Conservation (phyloP, 2,888 invertebrate genomes). For the Cordilura impudica region DNA sequence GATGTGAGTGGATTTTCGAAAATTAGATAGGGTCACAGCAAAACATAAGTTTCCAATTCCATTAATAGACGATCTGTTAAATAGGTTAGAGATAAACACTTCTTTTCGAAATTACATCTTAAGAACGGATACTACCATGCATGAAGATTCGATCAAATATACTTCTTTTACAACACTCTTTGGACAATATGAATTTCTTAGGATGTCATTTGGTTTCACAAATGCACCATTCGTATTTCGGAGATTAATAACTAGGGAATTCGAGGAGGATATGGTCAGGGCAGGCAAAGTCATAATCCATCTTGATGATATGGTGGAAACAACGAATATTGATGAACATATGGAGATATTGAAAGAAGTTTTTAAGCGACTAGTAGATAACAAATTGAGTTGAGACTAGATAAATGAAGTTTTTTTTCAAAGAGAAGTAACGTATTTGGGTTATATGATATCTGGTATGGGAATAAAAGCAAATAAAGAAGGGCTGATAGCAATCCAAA, state of each 20-base stretch:
- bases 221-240: constrained; percentile 31
- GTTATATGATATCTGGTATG: too few relatives aligned
- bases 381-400: too few relatives aligned
- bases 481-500: too few relatives aligned
- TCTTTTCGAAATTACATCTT: constrained; percentile 42
- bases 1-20: constrained; percentile 28
- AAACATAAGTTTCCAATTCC: constrained; percentile 47
- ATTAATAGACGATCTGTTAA: constrained; percentile 46
- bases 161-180: constrained; percentile 49
- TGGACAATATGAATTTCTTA: constrained; percentile 27
- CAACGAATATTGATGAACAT: constrained; percentile 4
- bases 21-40: constrained; percentile 27
- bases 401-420: too few relatives aligned
- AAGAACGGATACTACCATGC: constrained; percentile 48
- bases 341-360: constrained; percentile 51
- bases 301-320: constrained; percentile 66
- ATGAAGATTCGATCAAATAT: constrained; percentile 41
- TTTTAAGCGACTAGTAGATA: constrained; percentile 36
- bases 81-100: constrained; percentile 7
- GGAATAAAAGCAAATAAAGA: too few relatives aligned
- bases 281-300: constrained; percentile 57
- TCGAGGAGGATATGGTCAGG: constrained; percentile 43
- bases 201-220: constrained; percentile 48
- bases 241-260: constrained; percentile 23
- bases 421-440: too few relatives aligned